A percentile compares a stretch with the other conserved stretches of the same genome.
Conservation (phyloP, 2,888 invertebrate genomes). For the Eupithecia dodoneata region DNA sequence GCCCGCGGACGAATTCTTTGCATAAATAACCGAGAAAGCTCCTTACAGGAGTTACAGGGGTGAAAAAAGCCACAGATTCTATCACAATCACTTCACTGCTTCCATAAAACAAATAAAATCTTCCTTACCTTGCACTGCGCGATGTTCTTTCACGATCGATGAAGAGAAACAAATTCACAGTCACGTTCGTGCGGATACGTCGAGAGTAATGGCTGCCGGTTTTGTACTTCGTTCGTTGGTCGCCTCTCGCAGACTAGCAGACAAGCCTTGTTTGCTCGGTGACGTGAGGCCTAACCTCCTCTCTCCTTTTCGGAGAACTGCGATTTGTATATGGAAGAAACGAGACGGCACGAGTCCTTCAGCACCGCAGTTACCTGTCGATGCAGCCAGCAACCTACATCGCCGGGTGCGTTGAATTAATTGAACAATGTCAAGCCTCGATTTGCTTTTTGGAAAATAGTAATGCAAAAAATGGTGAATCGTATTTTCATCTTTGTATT, state of each 20-base stretch:
- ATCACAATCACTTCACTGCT: slow-evolving; percentile 73
- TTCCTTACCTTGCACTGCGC: slow-evolving; percentile 82
- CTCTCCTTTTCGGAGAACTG: slow-evolving; percentile 56
- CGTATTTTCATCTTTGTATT: slow-evolving; percentile 19
- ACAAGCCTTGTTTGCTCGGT: slow-evolving; percentile 80
- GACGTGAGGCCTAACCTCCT: slow-evolving; percentile 64
- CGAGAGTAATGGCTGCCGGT: slow-evolving; percentile 79
- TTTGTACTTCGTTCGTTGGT: slow-evolving; percentile 70
- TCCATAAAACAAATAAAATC: slow-evolving; percentile 70
- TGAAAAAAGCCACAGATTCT: slow-evolving; percentile 42
- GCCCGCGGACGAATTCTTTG: slow-evolving; percentile 82
- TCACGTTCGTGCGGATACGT: slow-evolving; percentile 80
- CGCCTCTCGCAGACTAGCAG: slow-evolving; percentile 78
- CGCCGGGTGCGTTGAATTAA: slow-evolving; percentile 68
- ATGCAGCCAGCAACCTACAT: slow-evolving; percentile 80
- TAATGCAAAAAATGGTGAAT: slow-evolving; percentile 53
- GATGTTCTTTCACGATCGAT: slow-evolving; percentile 80
- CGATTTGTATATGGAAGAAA: slow-evolving; percentile 40
- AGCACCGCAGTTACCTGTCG: slow-evolving; percentile 63
- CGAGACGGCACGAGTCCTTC: slow-evolving; percentile 55
- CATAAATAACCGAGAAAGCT: slow-evolving; percentile 82
- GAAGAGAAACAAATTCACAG: slow-evolving; percentile 77
- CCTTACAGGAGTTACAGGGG: slow-evolving; percentile 32
- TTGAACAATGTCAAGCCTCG: slow-evolving; percentile 74
- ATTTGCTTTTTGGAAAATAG: slow-evolving; percentile 67